phyloP scores from a whole-genome alignment of 2,113 vertebrate genomes.

The Haplotaxodon microlepis region DNA sequence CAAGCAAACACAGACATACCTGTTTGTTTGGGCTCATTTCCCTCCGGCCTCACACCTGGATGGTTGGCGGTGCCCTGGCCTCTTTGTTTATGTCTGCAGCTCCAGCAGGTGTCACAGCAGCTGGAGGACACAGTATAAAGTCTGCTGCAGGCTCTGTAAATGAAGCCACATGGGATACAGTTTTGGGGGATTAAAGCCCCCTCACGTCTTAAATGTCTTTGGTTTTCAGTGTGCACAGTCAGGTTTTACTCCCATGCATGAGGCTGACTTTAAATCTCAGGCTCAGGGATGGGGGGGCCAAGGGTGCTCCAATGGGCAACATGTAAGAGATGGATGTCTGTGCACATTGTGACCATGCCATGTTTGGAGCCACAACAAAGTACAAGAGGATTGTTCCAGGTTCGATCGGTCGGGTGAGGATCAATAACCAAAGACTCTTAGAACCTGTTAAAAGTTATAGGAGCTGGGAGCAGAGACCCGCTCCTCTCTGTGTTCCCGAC shows the following conservation, averaged over 20 bases:
- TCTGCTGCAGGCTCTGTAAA: not conserved
- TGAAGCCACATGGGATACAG: not conserved
- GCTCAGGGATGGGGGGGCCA: not conserved
- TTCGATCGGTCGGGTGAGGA: not conserved
- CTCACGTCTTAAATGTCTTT: not conserved
- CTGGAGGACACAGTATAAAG: not conserved
- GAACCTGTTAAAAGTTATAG: not conserved
- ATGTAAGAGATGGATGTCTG: not conserved
- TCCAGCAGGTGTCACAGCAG: not conserved
- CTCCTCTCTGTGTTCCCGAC: not conserved
- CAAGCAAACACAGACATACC: not conserved
- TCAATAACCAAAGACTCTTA: not conserved
- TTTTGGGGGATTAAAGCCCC: not conserved
- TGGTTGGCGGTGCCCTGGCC: not conserved
- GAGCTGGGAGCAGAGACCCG: not conserved
- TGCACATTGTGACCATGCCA: not conserved
- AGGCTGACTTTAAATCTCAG: not conserved
- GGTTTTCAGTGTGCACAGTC: not conserved
- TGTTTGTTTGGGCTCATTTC: not conserved
- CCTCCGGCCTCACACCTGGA: not conserved
- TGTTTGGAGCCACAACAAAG: not conserved
- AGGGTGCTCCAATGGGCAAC: not conserved
- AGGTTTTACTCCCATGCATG: fast-evolving
- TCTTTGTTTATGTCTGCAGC: not conserved
- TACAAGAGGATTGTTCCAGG: not conserved